Evolutionary conservation across 2,113 vertebrate genomes (phyloP).

Genomic region (Lamprotornis superbus): DNA sequence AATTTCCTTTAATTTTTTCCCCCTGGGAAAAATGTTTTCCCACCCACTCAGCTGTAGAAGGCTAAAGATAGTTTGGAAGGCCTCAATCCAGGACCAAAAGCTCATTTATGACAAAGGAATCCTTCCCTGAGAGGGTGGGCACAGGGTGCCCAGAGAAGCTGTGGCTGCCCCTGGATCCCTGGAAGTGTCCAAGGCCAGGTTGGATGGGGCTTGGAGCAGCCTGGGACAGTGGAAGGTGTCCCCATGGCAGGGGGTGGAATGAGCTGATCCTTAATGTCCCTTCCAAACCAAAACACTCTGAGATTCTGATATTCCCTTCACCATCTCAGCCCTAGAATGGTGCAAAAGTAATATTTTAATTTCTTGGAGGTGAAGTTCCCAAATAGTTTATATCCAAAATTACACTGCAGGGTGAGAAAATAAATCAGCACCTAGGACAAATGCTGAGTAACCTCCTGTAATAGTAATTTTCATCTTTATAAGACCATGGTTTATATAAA

Average conservation of each 20-base stretch:
- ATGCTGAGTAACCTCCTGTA: not conserved
- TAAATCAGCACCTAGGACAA: not conserved
- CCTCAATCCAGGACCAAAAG: not conserved
- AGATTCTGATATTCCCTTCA: not conserved
- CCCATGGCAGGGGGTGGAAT: not conserved
- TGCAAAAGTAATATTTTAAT: not conserved
- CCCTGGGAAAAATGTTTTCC: not conserved
- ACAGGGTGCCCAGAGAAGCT: not conserved
- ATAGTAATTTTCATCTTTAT: not conserved
- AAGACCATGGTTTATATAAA: not conserved
- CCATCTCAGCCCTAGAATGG: not conserved
- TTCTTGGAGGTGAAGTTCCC: not conserved
- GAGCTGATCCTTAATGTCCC: too few relatives aligned
- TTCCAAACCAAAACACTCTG: not conserved
- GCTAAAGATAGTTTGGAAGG: not conserved
- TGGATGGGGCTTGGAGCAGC: not conserved
- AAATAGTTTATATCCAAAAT: not conserved
- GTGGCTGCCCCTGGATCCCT: not conserved
- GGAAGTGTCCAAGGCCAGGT: rapidly evolving
- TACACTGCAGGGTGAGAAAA: not conserved
- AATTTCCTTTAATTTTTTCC: not conserved
- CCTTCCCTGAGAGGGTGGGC: rapidly evolving
- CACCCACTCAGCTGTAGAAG: not conserved
- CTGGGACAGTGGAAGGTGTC: not conserved
- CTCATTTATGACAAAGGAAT: not conserved